Base-by-base conservation (phyloP, 2,888 invertebrate genomes). In the Biston betularia region DNA sequence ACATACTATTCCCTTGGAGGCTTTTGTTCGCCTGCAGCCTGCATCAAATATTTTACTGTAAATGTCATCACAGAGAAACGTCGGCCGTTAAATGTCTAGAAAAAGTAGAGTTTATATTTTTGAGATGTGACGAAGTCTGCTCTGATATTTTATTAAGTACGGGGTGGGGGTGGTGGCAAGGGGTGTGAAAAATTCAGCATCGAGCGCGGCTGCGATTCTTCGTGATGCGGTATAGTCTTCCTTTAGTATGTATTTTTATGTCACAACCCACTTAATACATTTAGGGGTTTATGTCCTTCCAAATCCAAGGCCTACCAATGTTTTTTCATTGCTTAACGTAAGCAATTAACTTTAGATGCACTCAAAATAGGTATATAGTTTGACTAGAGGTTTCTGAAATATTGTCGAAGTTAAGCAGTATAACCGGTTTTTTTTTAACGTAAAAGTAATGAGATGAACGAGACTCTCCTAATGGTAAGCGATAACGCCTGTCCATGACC, bases 71-170 rank as follows among this genome's bases (percentile, higher is more conserved):
- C 8, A 14, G 11, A 34, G 55, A 53, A 49, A 42, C 45, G 24
- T 38, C 56, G 33, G 45, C 42, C 44, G 58, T 67, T 63, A 67
- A 63, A 54, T 48, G 49, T 62, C 53, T 66, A 59, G 60, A 67
- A 73, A 68, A 67, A 66, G 53, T 56, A 54, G 62, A 67, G 61
- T 65, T 60, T 70, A 70, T 79, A 79, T 77, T 79, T 79, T 85
- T 82, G 84, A 86, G 79, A 88, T 88, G 89, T 89, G 90, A 88
- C 88, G 88, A 90, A 88, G 89, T 87, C 85, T 86, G 77, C 72
- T 77, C 75, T 88, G 79, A 90, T 90, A 87, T 89, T 88, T 90
- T 91, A 91, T 91, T 88, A 88, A 90, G 81, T 78, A 76, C 75
- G 74, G 80, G 82, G 79, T 72, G 78, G 77, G 63, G 69, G 71